Base-by-base conservation (phyloP, 2,797 vertebrate species). In the Galagoides demidoff region DNA sequence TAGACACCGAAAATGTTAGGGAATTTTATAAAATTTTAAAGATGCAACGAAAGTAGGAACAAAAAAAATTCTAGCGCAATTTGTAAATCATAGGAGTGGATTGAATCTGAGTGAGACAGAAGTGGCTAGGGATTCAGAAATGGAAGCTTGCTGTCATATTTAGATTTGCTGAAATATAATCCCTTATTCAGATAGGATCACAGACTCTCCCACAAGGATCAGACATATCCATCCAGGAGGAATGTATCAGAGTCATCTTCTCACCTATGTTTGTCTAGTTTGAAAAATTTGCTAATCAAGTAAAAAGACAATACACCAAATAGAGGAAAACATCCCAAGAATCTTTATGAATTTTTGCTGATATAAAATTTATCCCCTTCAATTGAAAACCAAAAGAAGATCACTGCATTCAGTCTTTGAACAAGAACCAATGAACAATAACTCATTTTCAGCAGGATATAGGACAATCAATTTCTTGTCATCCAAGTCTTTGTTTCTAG, bases 371-470 rank as follows among this genome's bases (percentile, higher is more conserved):
- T 85, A 93, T 82, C 31, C 27, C 19, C 59, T 63, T 91, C 87
- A 92, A 79, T 78, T 92, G 31, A 43, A 95, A 85, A 82, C 31
- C 82, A 45, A 94, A 95, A 84, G 39, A 90, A 85, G 27, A 13
- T 93, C 73, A 74, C 55, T 43, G 93, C 68, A 90, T 89, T 77
- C 73, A 74, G 25, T 70, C 55, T 95, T 43, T 55, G 64, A 66
- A 92, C 66, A 96, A 94, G 68, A 95, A 90, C 66, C 77, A 94
- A 85, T 92, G 94, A 90, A 63, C 90, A 94, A 83, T 83, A 90
- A 95, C 39, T 95, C 88, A 92, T 88, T 57, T 37, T 92, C 68
- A 49, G n/a, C 13, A 63, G 68, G 85, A 95, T 85, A 85, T 88
- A 90, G 52, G 55, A 64, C 63, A 78, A 17, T 87, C 57, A 90